A percentile compares a stretch with the other conserved stretches of the same genome.
Conservation (phyloP, 2,113 vertebrate genomes). For the Sylvicapra grimmia region DNA sequence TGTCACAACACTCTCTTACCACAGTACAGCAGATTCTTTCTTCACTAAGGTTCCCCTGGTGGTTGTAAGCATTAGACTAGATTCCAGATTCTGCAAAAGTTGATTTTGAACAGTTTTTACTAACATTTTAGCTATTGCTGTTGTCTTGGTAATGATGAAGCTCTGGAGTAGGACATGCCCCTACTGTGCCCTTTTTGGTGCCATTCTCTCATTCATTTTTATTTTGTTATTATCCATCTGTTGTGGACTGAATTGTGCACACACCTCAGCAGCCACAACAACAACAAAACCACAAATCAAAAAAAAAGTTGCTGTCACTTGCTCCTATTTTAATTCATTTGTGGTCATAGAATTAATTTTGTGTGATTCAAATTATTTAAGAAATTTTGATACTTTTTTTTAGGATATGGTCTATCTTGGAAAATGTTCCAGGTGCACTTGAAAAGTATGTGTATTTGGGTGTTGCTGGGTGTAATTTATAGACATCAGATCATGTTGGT, state of each 20-base stretch:
- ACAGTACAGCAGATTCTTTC: neutral
- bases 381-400: neutral
- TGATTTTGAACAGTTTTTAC: neutral
- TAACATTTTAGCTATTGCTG: neutral
- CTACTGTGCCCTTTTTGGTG: neutral
- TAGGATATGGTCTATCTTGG: neutral
- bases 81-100: neutral
- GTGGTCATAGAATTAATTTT: neutral
- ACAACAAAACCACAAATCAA: neutral
- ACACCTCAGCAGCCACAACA: neutral
- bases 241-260: neutral
- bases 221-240: neutral
- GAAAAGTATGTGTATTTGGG: neutral
- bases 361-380: neutral
- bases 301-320: neutral
- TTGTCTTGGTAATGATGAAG: neutral
- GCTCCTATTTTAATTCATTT: neutral
- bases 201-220: neutral
- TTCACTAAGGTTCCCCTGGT: neutral
- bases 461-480: neutral
- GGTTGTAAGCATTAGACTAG: neutral
- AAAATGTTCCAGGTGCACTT: neutral
- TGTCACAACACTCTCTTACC: neutral
- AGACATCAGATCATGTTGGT: neutral
- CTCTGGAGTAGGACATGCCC: neutral